phyloP scores from a whole-genome alignment of 2,888 invertebrate species.

The Drosophila pegasa region DNA sequence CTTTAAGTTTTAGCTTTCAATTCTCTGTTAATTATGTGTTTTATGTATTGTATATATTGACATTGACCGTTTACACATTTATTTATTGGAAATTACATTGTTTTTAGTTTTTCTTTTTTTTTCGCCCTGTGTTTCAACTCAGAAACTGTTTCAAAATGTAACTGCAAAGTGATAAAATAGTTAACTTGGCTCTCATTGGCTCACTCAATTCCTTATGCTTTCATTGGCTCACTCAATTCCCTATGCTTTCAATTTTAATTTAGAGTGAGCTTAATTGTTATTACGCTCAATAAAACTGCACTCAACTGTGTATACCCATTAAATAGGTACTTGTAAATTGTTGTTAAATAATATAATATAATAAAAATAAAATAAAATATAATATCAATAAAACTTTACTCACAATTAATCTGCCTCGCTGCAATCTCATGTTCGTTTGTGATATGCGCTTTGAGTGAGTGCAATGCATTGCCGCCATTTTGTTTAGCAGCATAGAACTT shows the following conservation, averaged over 20 bases:
- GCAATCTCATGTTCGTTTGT: background rate
- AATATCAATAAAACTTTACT: background rate
- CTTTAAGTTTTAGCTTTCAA: slow-evolving; percentile 16
- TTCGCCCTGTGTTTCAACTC: slow-evolving; percentile 13
- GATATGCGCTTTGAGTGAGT: background rate
- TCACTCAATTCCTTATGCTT: slow-evolving; percentile 12
- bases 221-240: slow-evolving; percentile 3
- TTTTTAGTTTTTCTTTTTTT: slow-evolving; percentile 10
- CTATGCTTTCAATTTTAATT: background rate
- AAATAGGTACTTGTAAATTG: too few relatives aligned
- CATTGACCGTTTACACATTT: slow-evolving; percentile 33
- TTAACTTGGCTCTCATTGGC: slow-evolving; percentile 12
- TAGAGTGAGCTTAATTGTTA: background rate
- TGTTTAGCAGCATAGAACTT: too few relatives aligned
- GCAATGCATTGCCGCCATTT: too few relatives aligned
- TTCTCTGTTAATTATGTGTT: slow-evolving; percentile 37
- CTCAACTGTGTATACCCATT: too few relatives aligned
- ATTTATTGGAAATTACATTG: slow-evolving; percentile 31
- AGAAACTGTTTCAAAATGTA: background rate
- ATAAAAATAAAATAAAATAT: too few relatives aligned
- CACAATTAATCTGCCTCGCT: background rate
- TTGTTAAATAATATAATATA: too few relatives aligned
- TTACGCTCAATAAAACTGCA: background rate
- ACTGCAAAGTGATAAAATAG: slow-evolving; percentile 11
- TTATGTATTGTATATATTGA: slow-evolving; percentile 30